Conservation (phyloP, 2,113 vertebrate species). For the Bubo bubo region DNA sequence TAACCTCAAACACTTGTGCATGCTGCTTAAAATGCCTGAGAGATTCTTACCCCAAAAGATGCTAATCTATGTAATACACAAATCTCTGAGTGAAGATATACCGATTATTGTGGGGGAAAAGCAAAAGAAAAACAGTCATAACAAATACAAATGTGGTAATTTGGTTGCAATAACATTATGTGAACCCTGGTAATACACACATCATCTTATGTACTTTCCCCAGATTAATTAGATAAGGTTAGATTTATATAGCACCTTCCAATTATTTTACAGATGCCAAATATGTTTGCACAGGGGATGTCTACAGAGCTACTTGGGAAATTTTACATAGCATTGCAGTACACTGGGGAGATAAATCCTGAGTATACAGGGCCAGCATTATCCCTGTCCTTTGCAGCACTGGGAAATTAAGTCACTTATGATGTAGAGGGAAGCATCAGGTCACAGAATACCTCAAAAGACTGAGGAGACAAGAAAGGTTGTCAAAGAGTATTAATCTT, state of each 20-base stretch:
- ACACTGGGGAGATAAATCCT: background rate
- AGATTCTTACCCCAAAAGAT: background rate
- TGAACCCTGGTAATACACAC: background rate
- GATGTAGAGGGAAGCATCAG: background rate
- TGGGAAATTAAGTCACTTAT: background rate
- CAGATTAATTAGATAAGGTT: background rate
- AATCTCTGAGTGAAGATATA: background rate
- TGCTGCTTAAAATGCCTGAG: background rate
- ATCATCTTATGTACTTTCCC: background rate
- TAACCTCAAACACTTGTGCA: background rate
- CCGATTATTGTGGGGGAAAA: background rate
- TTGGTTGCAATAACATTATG: background rate
- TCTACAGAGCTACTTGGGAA: slow-evolving; percentile 2
- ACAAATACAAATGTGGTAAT: background rate
- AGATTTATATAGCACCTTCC: slow-evolving; percentile 9
- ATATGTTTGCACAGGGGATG: background rate
- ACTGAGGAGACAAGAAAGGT: background rate
- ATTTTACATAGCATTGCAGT: background rate
- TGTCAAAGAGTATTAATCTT: background rate
- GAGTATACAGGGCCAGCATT: background rate
- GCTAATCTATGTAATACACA: background rate
- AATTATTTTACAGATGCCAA: slow-evolving; percentile 21
- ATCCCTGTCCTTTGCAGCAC: background rate
- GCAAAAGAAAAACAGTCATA: background rate
- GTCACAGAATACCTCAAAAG: background rate